phyloP scores from a whole-genome alignment of 30 jellyfish, hydroid and myxozoan species.

The Sanderia malayensis region DNA sequence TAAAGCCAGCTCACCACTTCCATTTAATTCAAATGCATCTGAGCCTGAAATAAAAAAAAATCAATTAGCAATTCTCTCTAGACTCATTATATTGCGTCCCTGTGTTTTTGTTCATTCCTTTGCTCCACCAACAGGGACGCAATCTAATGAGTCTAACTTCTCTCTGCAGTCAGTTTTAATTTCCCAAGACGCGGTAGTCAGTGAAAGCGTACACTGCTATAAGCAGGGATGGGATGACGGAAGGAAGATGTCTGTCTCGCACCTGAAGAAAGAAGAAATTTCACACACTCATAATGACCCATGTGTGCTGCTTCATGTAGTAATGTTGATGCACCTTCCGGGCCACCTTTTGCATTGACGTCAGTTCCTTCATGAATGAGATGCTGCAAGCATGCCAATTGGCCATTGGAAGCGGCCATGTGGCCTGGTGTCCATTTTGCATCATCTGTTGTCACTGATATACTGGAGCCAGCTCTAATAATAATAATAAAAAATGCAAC shows the following conservation, averaged over 20 bases:
- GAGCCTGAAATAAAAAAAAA: slow-evolving; percentile 91
- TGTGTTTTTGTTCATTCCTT: too few species aligned
- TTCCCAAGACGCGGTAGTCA: too few species aligned
- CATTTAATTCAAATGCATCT: slow-evolving; percentile 55
- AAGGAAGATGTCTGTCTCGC: too few species aligned
- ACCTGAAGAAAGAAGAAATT: slow-evolving; percentile 70
- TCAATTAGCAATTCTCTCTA: too few species aligned
- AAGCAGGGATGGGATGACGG: too few species aligned
- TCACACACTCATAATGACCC: slow-evolving; percentile 77
- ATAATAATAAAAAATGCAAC: too few species aligned
- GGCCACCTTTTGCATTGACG: slow-evolving; percentile 86
- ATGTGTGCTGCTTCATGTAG: slow-evolving; percentile 84
- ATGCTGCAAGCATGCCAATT: slow-evolving; percentile 52
- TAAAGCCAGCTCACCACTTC: slow-evolving; percentile 59
- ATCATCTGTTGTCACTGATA: slow-evolving; percentile 66
- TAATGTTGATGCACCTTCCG: slow-evolving; percentile 74
- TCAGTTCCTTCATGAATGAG: slow-evolving; percentile 61
- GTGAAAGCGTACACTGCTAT: too few species aligned
- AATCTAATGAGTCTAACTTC: too few species aligned
- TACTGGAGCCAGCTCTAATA: slow-evolving; percentile 59
- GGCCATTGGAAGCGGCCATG: slow-evolving; percentile 94
- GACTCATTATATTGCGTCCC: too few species aligned
- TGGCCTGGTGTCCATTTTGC: slow-evolving; percentile 97
- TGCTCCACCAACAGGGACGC: too few species aligned
- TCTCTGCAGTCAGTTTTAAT: too few species aligned